Conservation (phyloP, 2,797 vertebrate genomes). For the Babyrousa celebensis region DNA sequence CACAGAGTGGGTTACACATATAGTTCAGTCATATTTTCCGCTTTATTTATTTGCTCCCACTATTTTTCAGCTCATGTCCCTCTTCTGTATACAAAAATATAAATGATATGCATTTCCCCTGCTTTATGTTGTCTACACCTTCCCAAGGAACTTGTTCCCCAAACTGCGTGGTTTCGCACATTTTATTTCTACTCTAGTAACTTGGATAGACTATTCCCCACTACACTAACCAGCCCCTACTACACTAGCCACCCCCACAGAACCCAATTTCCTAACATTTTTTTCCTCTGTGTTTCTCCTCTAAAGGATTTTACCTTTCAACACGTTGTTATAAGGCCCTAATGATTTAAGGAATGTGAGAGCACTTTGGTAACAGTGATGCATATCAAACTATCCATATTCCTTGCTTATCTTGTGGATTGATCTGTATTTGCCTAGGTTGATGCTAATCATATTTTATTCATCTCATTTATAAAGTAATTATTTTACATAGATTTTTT, state of each 20-base stretch:
- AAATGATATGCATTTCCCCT: background rate
- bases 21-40: background rate
- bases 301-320: background rate
- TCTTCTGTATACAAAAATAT: background rate
- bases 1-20: background rate
- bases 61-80: background rate
- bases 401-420: background rate
- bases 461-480: conserved; percentile 39
- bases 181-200: background rate
- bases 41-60: background rate
- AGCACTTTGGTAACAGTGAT: background rate
- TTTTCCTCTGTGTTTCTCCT: background rate
- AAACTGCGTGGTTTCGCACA: background rate
- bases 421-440: conserved; percentile 31
- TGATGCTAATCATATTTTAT: conserved; percentile 38
- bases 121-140: background rate
- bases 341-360: conserved; percentile 11
- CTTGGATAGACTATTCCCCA: too few species aligned
- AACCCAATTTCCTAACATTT: background rate
- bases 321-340: background rate
- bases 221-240: too few species aligned
- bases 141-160: background rate
- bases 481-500: conserved; percentile 48
- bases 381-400: background rate
- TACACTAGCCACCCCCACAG: too few species aligned